Base-by-base conservation (phyloP, 2,113 vertebrate species). In the Corythornis cristatus region DNA sequence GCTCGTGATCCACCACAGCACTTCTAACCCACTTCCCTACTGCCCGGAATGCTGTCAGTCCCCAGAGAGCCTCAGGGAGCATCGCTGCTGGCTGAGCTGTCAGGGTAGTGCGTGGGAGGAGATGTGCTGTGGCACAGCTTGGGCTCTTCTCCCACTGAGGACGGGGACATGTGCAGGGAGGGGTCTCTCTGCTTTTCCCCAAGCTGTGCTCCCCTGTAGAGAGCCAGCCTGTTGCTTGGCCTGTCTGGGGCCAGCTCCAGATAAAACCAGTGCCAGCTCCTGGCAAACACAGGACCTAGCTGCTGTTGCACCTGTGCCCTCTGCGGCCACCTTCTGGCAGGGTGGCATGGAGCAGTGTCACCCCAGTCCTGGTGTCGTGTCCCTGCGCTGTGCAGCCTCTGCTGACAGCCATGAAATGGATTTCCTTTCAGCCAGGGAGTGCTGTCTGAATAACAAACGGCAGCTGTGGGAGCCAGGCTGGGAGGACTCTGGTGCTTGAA, bases 21-120 rank as follows among this genome's bases (percentile, higher is more conserved):
- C 71, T 91, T 60, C 23, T 95, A 80, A 95, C 96, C 95, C 90
- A 91, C 88, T 96, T 94, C 96, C 92, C 93, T 94, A 88, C 89
- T 96, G 92, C 96, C 93, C 4, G 12, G 33, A 37, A 80, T 89
- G 64, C 84, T 46, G 40, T 45, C 4, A 26, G 87, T 89, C 89
- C 89, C 75, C 0, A 0, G 31, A 54, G 94, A 89, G 68, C 51
- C 89, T 77, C 1, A 1, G 68, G 83, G 70, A 83, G 83, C 26
- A 3, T 81, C 1, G 10, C 86, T 86, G 86, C 86, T 86, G 86
- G 10, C 86, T 75, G 82, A 82, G 70, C 80, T 19, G 0, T 53
- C 57, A 37, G 46, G n/a, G 26, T 81, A 40, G 61, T 0, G 1
- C 3, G 11, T 56, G 29, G 33, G 67, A 62, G 53, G 58, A 89